Conservation (phyloP, 2,113 vertebrate species). For the Perognathus longimembris region DNA sequence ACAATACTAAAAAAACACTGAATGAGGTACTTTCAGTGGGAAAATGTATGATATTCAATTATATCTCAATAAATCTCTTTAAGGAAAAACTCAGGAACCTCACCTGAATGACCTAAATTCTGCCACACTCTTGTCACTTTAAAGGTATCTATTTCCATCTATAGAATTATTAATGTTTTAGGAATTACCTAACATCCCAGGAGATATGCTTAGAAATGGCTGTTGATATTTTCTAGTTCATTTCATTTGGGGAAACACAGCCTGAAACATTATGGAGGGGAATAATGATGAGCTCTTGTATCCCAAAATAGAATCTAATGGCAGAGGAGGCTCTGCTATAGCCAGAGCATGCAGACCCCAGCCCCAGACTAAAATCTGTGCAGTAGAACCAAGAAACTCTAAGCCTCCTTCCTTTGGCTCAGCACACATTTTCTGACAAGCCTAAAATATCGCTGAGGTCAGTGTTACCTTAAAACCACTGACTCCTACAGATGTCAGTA, state of each 20-base stretch:
- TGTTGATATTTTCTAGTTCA: not conserved
- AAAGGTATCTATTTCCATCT: not conserved
- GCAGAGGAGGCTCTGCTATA: not conserved
- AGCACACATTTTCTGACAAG: conserved; percentile 46
- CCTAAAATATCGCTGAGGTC: conserved; percentile 63
- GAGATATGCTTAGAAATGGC: not conserved
- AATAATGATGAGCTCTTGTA: not conserved
- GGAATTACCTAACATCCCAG: not conserved
- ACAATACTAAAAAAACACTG: conserved; percentile 10
- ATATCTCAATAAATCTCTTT: not conserved
- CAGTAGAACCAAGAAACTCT: not conserved
- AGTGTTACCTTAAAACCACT: conserved; percentile 56
- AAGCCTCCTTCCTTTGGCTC: not conserved
- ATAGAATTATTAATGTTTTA: not conserved
- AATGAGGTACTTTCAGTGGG: not conserved
- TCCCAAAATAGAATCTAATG: not conserved
- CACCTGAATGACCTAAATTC: not conserved
- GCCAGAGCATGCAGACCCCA: not conserved
- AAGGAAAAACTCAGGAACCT: conserved; percentile 19
- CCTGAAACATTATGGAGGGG: not conserved
- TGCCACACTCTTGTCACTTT: not conserved
- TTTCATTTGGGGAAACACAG: not conserved
- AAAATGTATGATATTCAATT: not conserved
- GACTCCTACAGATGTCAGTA: conserved; percentile 65
- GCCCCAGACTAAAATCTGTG: not conserved